Percentiles rank a stretch among this genome's conserved stretches.
Conservation (phyloP, 2,113 vertebrate species). For the Odontesthes bonariensis region DNA sequence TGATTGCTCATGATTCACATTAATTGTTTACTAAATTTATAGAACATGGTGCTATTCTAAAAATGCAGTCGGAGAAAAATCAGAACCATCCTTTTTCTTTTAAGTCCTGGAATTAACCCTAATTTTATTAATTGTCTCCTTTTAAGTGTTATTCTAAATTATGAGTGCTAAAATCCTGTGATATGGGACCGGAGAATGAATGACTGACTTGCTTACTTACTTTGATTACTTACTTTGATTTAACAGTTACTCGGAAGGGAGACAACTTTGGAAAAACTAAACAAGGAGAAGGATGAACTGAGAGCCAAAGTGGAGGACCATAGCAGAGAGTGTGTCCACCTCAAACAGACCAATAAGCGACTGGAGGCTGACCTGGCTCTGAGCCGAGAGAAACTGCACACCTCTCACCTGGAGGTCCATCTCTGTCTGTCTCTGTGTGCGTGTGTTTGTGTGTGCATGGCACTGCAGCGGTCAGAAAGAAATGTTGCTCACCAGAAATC, state of each 20-base stretch:
- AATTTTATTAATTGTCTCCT: neutral
- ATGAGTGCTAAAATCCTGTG: neutral
- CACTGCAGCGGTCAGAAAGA: neutral
- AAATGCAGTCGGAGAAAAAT: no score
- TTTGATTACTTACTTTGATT: conserved; percentile 32
- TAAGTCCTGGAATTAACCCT: neutral
- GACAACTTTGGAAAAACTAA: conserved; percentile 66
- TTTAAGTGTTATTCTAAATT: neutral
- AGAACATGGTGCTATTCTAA: no score
- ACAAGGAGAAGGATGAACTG: conserved; percentile 64
- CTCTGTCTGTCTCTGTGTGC: neutral
- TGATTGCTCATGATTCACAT: conserved; percentile 14
- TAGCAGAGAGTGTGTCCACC: conserved; percentile 61
- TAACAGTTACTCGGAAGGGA: conserved; percentile 63
- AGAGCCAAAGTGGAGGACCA: conserved; percentile 70
- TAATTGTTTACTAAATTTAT: conserved; percentile 12
- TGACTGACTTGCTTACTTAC: neutral
- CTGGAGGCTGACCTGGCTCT: conserved; percentile 73
- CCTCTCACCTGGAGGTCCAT: conserved; percentile 72
- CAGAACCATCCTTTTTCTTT: no score
- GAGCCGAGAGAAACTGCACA: conserved; percentile 72
- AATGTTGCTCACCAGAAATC: no score
- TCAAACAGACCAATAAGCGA: conserved; percentile 67
- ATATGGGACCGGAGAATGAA: neutral
- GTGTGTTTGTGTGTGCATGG: no score